Conservation (phyloP, 2,888 invertebrate species). For the Orchestes rusci region DNA sequence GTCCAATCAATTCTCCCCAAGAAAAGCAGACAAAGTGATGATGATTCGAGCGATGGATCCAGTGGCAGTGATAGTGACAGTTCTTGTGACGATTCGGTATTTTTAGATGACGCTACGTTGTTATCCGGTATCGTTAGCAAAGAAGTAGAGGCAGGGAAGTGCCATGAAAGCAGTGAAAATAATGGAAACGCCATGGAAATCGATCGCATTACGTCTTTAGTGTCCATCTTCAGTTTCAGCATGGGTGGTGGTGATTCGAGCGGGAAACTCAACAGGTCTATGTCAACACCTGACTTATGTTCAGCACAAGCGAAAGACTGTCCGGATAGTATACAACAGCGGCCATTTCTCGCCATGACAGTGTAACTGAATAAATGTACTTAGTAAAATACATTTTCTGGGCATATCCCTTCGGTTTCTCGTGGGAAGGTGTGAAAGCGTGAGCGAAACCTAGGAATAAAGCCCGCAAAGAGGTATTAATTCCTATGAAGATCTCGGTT, state of each 20-base stretch:
- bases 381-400: constrained; percentile 9
- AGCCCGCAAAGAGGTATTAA: constrained; percentile 10
- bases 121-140: constrained; percentile 41
- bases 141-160: constrained; percentile 27
- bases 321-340: constrained; percentile 42
- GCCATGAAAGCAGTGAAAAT: constrained; percentile 5
- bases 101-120: constrained; percentile 43
- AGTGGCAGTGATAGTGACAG: constrained; percentile 11
- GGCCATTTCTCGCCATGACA: constrained; percentile 50
- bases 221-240: constrained; percentile 53
- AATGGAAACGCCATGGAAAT: constrained; percentile 47
- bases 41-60: constrained; percentile 4
- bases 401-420: background rate
- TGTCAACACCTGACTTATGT: constrained; percentile 50
- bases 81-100: constrained; percentile 43
- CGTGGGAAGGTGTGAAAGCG: too few species aligned
- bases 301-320: constrained; percentile 49
- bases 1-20: constrained; percentile 50
- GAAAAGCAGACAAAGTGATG: constrained; percentile 38
- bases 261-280: constrained; percentile 42
- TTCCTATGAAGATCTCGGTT: constrained; percentile 16
- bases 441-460: too few species aligned
- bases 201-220: constrained; percentile 52
- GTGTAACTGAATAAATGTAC: constrained; percentile 39
- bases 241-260: constrained; percentile 31